Conservation (phyloP, 2,113 vertebrate genomes). For the Lasiurus borealis region DNA sequence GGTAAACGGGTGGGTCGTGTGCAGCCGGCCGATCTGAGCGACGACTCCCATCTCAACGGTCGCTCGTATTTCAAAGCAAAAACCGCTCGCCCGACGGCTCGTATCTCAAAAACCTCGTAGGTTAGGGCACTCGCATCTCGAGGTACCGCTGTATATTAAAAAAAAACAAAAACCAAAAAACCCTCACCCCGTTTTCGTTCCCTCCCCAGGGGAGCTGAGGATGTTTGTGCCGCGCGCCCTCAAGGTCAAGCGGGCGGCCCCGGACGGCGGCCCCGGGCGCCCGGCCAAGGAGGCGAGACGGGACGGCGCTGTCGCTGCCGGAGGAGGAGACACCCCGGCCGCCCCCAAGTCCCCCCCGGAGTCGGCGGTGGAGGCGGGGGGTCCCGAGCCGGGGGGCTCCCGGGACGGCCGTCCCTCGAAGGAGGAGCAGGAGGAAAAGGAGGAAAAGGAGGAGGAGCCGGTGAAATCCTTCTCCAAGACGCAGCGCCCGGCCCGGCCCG, state of each 20-base stretch:
- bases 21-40: too few species aligned
- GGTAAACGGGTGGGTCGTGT: too few species aligned
- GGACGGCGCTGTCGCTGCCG: not conserved
- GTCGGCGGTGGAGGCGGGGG: too few species aligned
- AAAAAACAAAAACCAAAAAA: not conserved
- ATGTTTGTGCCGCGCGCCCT: conserved; percentile 97
- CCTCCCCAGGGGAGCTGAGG: conserved; percentile 74
- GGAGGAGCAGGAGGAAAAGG: too few species aligned
- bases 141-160: too few species aligned
- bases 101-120: too few species aligned
- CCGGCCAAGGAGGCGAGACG: conserved; percentile 86
- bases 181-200: conserved; percentile 60
- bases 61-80: too few species aligned
- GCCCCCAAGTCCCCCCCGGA: not conserved
- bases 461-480: conserved; percentile 95
- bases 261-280: conserved; percentile 69
- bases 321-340: not conserved
- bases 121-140: too few species aligned
- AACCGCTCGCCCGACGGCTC: too few species aligned
- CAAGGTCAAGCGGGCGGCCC: conserved; percentile 90
- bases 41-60: too few species aligned
- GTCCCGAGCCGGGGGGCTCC: not conserved
- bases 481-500: conserved; percentile 95
- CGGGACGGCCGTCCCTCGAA: conserved; percentile 30
- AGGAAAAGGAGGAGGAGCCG: conserved; percentile 87